These are phyloP conservation scores for Drosophila neotestacea DNA, from an alignment of 2,888 invertebrate genomes.

Conservation along the genomic window DNA sequence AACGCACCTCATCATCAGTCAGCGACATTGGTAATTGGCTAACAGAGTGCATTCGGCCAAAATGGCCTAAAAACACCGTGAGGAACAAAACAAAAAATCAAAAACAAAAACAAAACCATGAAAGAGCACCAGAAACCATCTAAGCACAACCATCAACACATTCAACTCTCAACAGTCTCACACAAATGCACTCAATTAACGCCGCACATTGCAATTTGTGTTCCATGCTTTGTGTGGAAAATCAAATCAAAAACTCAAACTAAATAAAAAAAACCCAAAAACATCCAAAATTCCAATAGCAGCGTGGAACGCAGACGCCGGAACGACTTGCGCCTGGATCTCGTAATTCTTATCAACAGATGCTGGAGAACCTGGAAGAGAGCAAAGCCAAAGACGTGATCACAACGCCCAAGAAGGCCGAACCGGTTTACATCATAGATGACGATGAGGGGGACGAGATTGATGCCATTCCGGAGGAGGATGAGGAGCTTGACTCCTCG, in stretches of 20 bases:
- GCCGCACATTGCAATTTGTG: conserved; percentile 76
- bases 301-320: conserved; percentile 74
- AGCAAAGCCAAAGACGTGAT: conserved; percentile 12
- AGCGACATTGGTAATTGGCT: conserved; percentile 78
- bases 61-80: conserved; percentile 12
- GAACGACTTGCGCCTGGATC: conserved; percentile 61
- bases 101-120: conserved; percentile 20
- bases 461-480: conserved; percentile 57
- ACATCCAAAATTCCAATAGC: conserved; percentile 69
- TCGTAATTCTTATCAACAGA: conserved; percentile 77
- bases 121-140: conserved; percentile 47
- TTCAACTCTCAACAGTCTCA: conserved; percentile 23
- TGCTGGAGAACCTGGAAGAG: conserved; percentile 70
- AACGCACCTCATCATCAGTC: conserved; percentile 71
- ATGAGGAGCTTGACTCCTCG: conserved; percentile 60
- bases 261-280: conserved; percentile 58
- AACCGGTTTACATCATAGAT: conserved; percentile 82
- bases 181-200: conserved; percentile 65
- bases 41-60: conserved; percentile 55
- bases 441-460: conserved; percentile 67
- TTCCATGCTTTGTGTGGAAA: conserved; percentile 63
- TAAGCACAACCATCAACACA: conserved; percentile 37
- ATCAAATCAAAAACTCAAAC: conserved; percentile 37
- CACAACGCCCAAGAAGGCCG: conserved; percentile 65
- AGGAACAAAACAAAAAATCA: conserved; percentile 25